A percentile compares a stretch with the other conserved stretches of the same genome.
Evolutionary conservation across 2,888 invertebrate genomes (phyloP).

Genomic region (Thalpophila matura): DNA sequence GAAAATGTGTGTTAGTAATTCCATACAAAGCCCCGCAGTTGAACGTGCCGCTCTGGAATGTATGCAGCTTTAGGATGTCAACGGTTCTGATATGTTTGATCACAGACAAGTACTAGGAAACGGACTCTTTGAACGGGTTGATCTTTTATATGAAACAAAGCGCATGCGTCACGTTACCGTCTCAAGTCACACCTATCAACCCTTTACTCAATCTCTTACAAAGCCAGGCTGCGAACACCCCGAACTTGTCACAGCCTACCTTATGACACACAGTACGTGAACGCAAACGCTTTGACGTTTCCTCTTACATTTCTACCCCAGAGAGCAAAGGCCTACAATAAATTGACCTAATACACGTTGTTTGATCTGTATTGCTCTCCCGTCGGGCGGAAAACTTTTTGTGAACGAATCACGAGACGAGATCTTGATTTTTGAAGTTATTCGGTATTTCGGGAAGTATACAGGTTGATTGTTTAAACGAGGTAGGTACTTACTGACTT

Average conservation of each 20-base stretch:
- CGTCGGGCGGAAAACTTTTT: constrained; percentile 38
- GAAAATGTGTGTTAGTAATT: no score
- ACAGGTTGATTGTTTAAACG: no score
- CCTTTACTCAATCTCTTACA: neutral
- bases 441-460: constrained; percentile 13
- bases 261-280: constrained; percentile 19
- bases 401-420: constrained; percentile 23
- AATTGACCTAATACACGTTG: constrained; percentile 49
- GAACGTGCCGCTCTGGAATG: neutral
- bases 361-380: constrained; percentile 50
- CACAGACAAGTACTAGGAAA: neutral
- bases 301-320: constrained; percentile 23
- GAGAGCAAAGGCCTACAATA: constrained; percentile 46
- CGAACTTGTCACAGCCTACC: neutral
- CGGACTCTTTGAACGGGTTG: no score
- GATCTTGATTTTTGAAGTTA: constrained; percentile 26
- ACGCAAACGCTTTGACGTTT: constrained; percentile 34
- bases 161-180: neutral
- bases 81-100: neutral
- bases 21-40: no score
- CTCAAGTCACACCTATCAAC: neutral
- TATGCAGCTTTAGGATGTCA: no score
- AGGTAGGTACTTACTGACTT: no score
- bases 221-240: neutral
- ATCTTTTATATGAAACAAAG: no score